Base-by-base conservation (phyloP, 2,797 vertebrate genomes). In the Phataginus tetradactyla region DNA sequence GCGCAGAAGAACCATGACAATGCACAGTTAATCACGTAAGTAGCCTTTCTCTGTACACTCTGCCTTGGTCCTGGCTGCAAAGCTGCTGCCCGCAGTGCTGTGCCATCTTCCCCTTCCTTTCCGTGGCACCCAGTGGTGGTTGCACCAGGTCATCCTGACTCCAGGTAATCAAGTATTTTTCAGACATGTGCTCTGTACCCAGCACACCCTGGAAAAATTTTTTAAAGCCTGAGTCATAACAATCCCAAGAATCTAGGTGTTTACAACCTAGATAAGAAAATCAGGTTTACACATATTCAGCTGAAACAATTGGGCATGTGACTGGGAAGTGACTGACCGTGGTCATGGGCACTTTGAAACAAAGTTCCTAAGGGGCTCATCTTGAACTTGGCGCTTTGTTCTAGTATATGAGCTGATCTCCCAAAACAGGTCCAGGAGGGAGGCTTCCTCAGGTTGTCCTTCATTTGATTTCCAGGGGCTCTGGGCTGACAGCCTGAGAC, bases 21-120 rank as follows among this genome's bases (percentile, higher is more conserved):
- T 0, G 99, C 99, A 80, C 99, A 99, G 53, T 98, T 99, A 63
- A 98, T 99, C 98, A 99, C 99, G 99, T 99, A 94, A 98, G 99
- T 98, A 83, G 29, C 71, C 66, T 89, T 64, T 71, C 75, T 2
- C 61, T 12, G 0, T 6, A 0, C 6, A 57, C 3, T 5, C 32
- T 2, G 5, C 51, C 6, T 57, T 1, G 7, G 18, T 29, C 23
- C 59, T 29, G 55, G 57, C 45, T 21, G 17, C 45, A 27, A 4
- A 53, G 37, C 88, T 23, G 53, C 53, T 37, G 25, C 53, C 39
- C 11, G 0, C 6, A 0, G 42, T 1, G 51, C 3, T 27, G 18
- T 7, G 25, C 86, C 32, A 6, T 42, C 39, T 34, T 59, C 34
- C 66, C 3, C 71, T 17, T 20, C 11, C 69, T 71, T 27, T 57